Base-by-base conservation (phyloP, 64 coral and sea anemone species). In the Trachythela sp. region DNA sequence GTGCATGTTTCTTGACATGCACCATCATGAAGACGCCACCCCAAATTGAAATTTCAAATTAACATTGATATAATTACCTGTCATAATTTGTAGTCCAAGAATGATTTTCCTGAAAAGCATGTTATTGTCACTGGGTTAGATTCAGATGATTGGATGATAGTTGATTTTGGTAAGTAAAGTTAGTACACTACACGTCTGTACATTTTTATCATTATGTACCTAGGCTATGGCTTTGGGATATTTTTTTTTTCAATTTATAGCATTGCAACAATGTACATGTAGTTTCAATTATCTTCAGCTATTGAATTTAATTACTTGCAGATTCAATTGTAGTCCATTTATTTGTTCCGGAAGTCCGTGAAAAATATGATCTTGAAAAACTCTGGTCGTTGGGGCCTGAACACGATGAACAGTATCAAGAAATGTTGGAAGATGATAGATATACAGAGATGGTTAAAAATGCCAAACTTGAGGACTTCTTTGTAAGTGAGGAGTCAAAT, bases 341-440 rank as follows among this genome's bases (percentile, higher is more conserved):
- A 51, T 99, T 99, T 95, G 86, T 94, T 0, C 96, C 96, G 70
- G 93, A 99, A 89, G 83, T 85, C 5, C 86, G 93, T 29, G 89
- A 86, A 37, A 54, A 91, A 20, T 99, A 99, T 93, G 93, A 99
- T 91, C 88, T 99, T 24, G 96, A 99, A 86, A 99, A 99, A 50
- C 91, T 99, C 7, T 99, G 96, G 96, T 91, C 91, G 0, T 70
- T 99, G 36, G 96, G 96, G 13, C 93, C 96, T 0, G 90, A 91
- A n/a, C 92, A 91, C 39, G 96, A 99, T 87, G 91, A 99, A 39
- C 96, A 99, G 58, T 93, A 94, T 54, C 94, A 89, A 88, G 96
- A 49, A 20, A 75, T 93, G 86, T 60, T 94, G 32, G 91, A 94
- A 38, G 77, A 89, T 17, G 91, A 94, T 75, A 84, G 88, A 75